Evolutionary conservation across 2,797 vertebrate genomes (phyloP), one percentile per base, ranked within the genome.

Genomic region (Xenops minutus): DNA sequence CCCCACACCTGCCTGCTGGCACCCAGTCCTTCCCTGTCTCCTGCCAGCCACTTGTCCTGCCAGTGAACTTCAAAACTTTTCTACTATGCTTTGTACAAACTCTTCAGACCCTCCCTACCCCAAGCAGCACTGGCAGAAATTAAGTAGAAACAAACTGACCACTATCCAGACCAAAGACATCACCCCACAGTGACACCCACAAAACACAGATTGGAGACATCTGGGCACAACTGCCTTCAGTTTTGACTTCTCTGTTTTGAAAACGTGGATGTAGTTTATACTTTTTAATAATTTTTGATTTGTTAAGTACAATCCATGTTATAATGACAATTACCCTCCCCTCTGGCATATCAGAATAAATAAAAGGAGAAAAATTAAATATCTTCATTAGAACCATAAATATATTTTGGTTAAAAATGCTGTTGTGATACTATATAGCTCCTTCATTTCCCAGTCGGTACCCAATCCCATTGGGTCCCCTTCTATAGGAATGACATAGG

Each of bases 111-210:
- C 41, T 29, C 54, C 49, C 62, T 52, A 7, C 22, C 37, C 49
- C 4, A 1, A 77, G 17, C 39, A n/a, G 24, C 1, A 3, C n/a
- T 15, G 1, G 27, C 17, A 29, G 41, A 66, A 37, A 4, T 16
- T 12, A 34, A 13, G 30, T 14, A 63, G 44, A 75, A 51, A 75
- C 0, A 0, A 72, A 36, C 22, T 52, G 73, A 68, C 27, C 1
- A 0, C 32, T 46, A 2, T 34, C 32, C 5, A 7, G 37, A 43
- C 14, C 54, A 74, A 62, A 66, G 36, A 62, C 29, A 32, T 61
- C 51, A 32, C 8, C 18, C 34, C 41, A 14, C 37, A 39, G 36
- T 10, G 30, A 68, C 2, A 16, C 63, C 20, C 44, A n/a, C 18
- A 59, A 34, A 32, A 46, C 39, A 41, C 49, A 64, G 41, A 43